Evolutionary conservation across 2,113 vertebrate species (phyloP).

Genomic region (Tor tambroides): DNA sequence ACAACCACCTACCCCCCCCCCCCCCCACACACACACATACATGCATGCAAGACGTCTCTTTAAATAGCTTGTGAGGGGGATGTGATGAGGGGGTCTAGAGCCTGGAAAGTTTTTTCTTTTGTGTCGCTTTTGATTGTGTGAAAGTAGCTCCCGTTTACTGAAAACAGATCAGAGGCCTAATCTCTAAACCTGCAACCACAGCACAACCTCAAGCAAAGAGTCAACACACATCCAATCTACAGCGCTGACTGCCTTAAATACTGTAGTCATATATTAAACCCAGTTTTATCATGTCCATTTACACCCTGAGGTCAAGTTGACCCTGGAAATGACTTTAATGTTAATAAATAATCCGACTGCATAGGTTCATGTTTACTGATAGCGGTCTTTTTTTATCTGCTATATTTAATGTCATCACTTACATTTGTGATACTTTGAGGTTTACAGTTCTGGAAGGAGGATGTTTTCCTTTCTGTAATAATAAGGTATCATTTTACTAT

Average conservation of each 20-base stretch:
- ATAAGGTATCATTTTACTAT: neutral
- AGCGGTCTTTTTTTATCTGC: neutral
- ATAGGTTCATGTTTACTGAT: neutral
- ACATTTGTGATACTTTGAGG: neutral
- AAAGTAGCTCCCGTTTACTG: conserved; percentile 26
- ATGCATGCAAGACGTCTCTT: neutral
- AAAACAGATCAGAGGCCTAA: conserved; percentile 29
- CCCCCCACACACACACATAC: neutral
- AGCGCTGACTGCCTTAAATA: neutral
- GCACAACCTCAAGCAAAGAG: conserved; percentile 3
- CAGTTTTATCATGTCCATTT: neutral
- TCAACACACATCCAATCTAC: neutral
- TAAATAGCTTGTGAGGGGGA: conserved; percentile 19
- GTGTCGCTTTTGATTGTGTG: conserved; percentile 2
- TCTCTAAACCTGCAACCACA: conserved; percentile 31
- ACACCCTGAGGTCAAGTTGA: neutral
- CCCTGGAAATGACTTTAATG: neutral
- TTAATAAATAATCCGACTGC: neutral
- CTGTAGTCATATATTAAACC: neutral
- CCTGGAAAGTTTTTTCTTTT: neutral
- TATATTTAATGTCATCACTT: neutral
- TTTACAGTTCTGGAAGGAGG: neutral
- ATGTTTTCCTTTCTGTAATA: neutral
- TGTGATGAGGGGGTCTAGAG: neutral
- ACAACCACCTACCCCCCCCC: neutral